Evolutionary conservation across 2,113 vertebrate species (phyloP).

Genomic region (Myanophis thanlyinensis): DNA sequence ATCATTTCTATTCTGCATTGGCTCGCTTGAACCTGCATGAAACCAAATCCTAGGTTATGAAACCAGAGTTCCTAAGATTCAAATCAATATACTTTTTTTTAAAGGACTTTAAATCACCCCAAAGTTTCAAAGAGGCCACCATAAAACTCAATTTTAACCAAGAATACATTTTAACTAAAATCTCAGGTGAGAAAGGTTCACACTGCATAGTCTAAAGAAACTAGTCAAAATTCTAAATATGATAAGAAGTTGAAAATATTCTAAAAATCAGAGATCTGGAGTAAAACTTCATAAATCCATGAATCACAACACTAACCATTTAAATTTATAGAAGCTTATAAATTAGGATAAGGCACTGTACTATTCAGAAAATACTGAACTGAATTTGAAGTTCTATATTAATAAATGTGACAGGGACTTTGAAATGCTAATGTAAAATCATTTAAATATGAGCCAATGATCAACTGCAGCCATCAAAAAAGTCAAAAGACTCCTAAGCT

Average conservation of each 20-base stretch:
- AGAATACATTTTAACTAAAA: background rate
- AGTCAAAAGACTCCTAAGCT: too few relatives aligned
- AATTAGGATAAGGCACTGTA: background rate
- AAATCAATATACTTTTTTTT: background rate
- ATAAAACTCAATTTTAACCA: background rate
- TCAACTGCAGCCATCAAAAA: too few relatives aligned
- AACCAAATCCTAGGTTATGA: background rate
- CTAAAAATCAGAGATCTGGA: background rate
- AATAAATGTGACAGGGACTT: background rate
- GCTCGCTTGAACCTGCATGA: background rate
- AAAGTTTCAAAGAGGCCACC: background rate
- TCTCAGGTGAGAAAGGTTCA: background rate
- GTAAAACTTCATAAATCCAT: background rate
- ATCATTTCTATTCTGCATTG: background rate
- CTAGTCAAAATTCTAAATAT: background rate
- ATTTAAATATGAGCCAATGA: too few relatives aligned
- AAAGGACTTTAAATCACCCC: background rate
- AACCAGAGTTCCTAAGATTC: background rate
- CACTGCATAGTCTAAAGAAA: background rate
- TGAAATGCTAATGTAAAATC: background rate
- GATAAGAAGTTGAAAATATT: background rate
- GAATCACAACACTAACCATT: background rate
- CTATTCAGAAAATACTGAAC: background rate
- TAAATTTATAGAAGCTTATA: background rate
- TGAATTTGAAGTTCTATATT: background rate